Conservation (phyloP, 1,140 invertebrate species). For the Meloidogyne floridensis region DNA sequence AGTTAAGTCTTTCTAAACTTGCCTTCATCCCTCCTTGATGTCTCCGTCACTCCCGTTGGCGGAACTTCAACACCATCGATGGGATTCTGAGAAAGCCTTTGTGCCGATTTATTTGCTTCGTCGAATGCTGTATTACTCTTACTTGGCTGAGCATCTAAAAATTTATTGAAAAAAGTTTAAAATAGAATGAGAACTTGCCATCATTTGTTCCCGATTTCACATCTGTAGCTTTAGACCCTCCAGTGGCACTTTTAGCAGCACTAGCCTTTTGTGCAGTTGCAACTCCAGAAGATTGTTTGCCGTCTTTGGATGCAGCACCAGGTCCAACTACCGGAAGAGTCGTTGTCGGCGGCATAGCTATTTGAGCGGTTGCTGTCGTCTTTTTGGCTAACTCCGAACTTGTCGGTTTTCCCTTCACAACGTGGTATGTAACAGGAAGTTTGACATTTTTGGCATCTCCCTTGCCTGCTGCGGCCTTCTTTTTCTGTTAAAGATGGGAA, state of each 20-base stretch:
- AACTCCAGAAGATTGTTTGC: not conserved
- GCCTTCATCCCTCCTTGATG: not conserved
- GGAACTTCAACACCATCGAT: not conserved
- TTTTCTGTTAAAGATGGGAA: not conserved
- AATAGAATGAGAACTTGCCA: not conserved
- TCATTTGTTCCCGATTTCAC: not conserved
- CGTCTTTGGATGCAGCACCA: not conserved
- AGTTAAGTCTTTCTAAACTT: not conserved
- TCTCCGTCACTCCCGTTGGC: not conserved
- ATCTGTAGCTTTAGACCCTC: not conserved
- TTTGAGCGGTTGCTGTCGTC: not conserved
- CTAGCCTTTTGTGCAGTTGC: not conserved
- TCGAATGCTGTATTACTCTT: conserved; percentile 2
- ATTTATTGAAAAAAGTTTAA: not conserved
- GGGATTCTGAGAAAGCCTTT: not conserved
- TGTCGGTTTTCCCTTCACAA: not conserved
- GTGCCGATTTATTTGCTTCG: not conserved
- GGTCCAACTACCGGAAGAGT: too few relatives aligned
- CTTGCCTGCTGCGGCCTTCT: not conserved
- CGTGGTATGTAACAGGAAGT: not conserved
- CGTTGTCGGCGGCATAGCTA: not conserved
- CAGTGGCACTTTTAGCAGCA: not conserved
- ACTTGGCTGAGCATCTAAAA: not conserved
- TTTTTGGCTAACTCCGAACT: not conserved
- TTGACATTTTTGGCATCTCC: not conserved